Percentiles rank a stretch among this genome's conserved stretches.
These are phyloP conservation scores for Lophura nycthemera DNA, from an alignment of 2,113 vertebrate species.

Conservation along the genomic window DNA sequence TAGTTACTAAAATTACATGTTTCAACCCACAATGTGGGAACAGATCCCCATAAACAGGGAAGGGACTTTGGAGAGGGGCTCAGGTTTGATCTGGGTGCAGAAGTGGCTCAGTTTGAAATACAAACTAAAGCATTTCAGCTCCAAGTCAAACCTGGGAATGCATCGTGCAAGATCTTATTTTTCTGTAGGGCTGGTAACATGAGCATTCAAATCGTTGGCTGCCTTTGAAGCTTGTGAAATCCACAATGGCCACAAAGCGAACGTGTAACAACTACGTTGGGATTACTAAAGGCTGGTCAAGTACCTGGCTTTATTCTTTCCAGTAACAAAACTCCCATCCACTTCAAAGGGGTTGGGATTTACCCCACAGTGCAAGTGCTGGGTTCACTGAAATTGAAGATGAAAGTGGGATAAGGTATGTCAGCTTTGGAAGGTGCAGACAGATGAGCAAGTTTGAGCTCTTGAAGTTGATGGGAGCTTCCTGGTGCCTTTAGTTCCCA, in stretches of 20 bases:
- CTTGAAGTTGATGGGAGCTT: not conserved
- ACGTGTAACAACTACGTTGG: constrained; percentile 48
- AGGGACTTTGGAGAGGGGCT: constrained; percentile 34
- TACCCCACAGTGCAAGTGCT: not conserved
- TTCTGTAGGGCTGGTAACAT: constrained; percentile 55
- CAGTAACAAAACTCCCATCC: constrained; percentile 39
- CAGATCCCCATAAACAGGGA: not conserved
- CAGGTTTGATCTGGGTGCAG: constrained; percentile 31
- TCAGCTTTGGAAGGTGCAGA: constrained; percentile 13
- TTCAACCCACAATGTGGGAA: constrained; percentile 28
- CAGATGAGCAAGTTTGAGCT: not conserved
- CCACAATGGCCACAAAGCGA: constrained; percentile 46
- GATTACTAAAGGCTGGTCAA: constrained; percentile 51
- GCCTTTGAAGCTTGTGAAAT: constrained; percentile 67
- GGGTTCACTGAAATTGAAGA: not conserved
- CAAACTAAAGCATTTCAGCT: constrained; percentile 54
- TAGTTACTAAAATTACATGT: constrained; percentile 37
- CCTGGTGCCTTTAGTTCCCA: not conserved
- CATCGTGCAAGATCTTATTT: constrained; percentile 19
- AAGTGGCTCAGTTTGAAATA: constrained; percentile 24
- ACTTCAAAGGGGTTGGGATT: constrained; percentile 48
- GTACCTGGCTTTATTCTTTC: constrained; percentile 49
- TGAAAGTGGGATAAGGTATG: not conserved
- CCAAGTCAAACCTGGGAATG: constrained; percentile 51
- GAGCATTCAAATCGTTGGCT: constrained; percentile 34